Evolutionary conservation across 2,797 vertebrate genomes (phyloP).

Genomic region (Bradypodion ventrale): DNA sequence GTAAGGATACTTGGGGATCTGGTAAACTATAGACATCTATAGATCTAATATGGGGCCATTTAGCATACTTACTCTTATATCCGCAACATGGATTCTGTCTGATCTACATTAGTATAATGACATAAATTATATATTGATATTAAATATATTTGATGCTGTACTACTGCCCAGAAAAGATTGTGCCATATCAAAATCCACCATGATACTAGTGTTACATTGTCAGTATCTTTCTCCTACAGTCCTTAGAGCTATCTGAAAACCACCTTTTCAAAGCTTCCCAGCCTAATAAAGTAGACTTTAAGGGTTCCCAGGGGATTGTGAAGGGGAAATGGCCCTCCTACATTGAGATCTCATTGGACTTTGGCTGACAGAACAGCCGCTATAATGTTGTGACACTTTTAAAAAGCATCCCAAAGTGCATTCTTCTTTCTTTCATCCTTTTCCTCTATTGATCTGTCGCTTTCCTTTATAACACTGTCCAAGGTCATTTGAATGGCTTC

Average conservation of each 20-base stretch:
- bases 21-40: not conserved
- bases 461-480: conserved; percentile 6
- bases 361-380: not conserved
- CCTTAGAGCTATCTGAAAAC: no score
- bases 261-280: no score
- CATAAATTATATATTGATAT: no score
- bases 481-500: not conserved
- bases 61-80: not conserved
- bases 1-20: not conserved
- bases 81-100: not conserved
- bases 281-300: no score
- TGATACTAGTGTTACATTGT: not conserved
- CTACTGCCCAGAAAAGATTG: not conserved
- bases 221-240: no score
- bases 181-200: not conserved
- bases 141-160: not conserved
- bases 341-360: no score
- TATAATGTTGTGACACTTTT: conserved; percentile 33
- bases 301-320: no score
- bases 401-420: conserved; percentile 20
- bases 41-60: not conserved
- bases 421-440: conserved; percentile 1
- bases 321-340: no score
- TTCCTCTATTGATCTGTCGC: conserved; percentile 15
- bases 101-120: no score